Conservation (phyloP, 1,140 invertebrate genomes). For the Anoplophora glabripennis region DNA sequence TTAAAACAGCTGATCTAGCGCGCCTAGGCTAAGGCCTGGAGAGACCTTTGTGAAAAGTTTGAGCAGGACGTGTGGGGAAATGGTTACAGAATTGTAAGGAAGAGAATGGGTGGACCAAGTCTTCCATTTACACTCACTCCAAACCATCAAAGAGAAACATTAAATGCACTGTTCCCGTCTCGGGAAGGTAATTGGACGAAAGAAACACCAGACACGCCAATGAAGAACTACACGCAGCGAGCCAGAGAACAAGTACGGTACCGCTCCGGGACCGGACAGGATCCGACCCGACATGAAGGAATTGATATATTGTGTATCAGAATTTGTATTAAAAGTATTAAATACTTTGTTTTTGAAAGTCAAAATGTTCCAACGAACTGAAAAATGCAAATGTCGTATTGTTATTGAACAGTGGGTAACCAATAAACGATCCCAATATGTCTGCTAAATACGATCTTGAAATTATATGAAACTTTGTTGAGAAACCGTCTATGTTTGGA, state of each 20-base stretch:
- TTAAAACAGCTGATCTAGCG: not conserved
- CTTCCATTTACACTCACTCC: too few relatives aligned
- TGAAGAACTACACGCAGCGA: not conserved
- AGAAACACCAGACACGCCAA: constrained; percentile 10
- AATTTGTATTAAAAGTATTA: not conserved
- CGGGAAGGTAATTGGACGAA: too few relatives aligned
- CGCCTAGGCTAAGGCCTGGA: not conserved
- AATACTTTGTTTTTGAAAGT: not conserved
- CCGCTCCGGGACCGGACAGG: constrained; percentile 5
- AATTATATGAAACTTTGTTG: constrained; percentile 46
- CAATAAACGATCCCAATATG: constrained; percentile 51
- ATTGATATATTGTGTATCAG: not conserved
- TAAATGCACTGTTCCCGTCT: not conserved
- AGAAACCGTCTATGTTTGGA: constrained; percentile 25
- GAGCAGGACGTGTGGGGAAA: too few relatives aligned
- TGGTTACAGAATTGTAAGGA: too few relatives aligned
- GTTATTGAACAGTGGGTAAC: constrained; percentile 36
- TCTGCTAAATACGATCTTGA: constrained; percentile 45
- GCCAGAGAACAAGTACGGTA: not conserved
- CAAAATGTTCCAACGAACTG: constrained; percentile 14
- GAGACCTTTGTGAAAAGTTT: not conserved
- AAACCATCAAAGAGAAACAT: not conserved
- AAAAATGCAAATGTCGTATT: constrained; percentile 15
- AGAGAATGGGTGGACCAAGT: too few relatives aligned
- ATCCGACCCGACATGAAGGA: constrained; percentile 10